Conservation (phyloP, 2,797 vertebrate species). For the Psittacula echo region DNA sequence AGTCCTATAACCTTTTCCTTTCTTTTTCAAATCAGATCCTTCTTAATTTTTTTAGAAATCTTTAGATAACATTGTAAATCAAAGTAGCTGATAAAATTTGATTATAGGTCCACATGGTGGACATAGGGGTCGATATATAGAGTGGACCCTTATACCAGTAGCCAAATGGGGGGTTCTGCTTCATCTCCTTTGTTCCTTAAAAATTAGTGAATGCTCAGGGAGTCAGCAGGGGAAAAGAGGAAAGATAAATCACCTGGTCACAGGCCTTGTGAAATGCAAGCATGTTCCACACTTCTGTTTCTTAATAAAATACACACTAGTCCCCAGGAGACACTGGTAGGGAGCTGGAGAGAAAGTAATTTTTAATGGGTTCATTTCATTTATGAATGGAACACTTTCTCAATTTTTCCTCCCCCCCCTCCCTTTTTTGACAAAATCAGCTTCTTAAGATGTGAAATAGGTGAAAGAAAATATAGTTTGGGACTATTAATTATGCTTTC, state of each 20-base stretch:
- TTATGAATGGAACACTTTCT: conserved; percentile 66
- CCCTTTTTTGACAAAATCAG: conserved; percentile 49
- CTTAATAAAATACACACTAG: conserved; percentile 46
- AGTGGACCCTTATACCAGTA: not conserved
- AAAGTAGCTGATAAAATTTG: not conserved
- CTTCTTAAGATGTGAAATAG: conserved; percentile 75
- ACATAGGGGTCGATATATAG: not conserved
- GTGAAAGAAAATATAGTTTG: conserved; percentile 74
- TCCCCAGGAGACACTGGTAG: conserved; percentile 15
- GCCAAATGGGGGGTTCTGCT: not conserved
- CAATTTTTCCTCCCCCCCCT: not conserved
- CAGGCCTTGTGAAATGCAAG: not conserved
- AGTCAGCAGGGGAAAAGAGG: not conserved
- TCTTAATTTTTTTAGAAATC: not conserved
- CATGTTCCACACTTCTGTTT: conserved; percentile 17
- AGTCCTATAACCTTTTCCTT: accelerated
- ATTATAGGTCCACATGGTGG: not conserved
- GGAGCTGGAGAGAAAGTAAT: not conserved
- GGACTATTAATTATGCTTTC: conserved; percentile 80
- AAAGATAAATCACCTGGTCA: conserved; percentile 17
- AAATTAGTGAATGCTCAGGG: not conserved
- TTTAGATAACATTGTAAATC: not conserved
- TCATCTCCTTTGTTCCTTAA: not conserved
- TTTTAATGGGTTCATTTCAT: conserved; percentile 64
- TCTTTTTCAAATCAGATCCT: not conserved